Conservation (phyloP, 2,888 invertebrate genomes). For the Timema podura region DNA sequence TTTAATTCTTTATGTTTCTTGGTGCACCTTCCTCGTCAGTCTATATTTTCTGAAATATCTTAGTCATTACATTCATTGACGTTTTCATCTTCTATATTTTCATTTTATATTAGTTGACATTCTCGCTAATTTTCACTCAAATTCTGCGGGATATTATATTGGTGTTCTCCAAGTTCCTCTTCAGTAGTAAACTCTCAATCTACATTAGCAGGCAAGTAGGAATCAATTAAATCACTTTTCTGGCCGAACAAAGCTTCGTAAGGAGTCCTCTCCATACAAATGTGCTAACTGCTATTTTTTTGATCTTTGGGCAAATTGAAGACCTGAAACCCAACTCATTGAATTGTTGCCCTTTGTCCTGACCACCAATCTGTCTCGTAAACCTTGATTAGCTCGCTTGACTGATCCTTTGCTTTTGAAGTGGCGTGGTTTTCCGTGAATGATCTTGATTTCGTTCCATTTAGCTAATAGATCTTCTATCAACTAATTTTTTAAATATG, state of each 20-base stretch:
- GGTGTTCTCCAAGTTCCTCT: neutral
- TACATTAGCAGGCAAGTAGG: neutral
- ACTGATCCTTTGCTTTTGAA: constrained; percentile 2
- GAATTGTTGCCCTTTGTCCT: neutral
- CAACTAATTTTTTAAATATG: neutral
- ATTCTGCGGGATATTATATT: neutral
- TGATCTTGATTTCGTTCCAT: neutral
- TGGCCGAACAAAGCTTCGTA: neutral
- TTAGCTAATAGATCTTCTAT: neutral
- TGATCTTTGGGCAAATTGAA: neutral
- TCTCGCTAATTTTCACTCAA: neutral
- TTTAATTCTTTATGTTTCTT: neutral
- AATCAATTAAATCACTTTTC: neutral
- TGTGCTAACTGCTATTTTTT: neutral
- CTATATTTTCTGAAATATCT: neutral
- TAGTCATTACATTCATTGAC: too few relatives aligned
- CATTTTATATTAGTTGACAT: neutral
- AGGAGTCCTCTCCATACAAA: neutral
- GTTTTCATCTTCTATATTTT: too few relatives aligned
- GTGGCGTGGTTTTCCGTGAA: constrained; percentile 11
- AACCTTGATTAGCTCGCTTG: neutral
- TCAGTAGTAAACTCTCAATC: neutral
- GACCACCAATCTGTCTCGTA: constrained; percentile 7
- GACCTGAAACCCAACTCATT: neutral
- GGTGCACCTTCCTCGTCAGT: neutral